Percentiles rank a stretch among this genome's conserved stretches.
Evolutionary conservation across 1,140 invertebrate species (phyloP).

Genomic region (Lucilia cuprina): DNA sequence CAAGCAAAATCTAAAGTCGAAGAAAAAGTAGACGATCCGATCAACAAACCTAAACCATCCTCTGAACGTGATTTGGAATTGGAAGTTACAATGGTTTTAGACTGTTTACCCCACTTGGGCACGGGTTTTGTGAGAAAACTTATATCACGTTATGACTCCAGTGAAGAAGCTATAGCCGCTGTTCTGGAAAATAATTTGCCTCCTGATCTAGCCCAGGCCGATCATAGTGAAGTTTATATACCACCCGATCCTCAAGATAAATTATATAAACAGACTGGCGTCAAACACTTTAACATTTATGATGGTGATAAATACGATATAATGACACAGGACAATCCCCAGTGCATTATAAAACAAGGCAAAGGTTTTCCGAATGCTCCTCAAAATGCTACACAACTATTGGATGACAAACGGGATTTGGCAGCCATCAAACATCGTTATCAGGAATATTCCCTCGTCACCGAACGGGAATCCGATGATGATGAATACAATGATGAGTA

Average conservation of each 20-base stretch:
- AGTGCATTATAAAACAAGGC: slow-evolving; percentile 59
- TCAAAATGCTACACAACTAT: slow-evolving; percentile 69
- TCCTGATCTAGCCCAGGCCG: slow-evolving; percentile 63
- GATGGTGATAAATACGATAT: slow-evolving; percentile 82
- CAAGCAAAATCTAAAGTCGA: not conserved
- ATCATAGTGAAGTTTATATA: slow-evolving; percentile 63
- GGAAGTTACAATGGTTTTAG: slow-evolving; percentile 61
- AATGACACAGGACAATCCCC: slow-evolving; percentile 68
- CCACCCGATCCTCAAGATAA: slow-evolving; percentile 66
- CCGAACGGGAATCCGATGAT: slow-evolving; percentile 62
- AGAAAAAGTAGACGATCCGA: not conserved
- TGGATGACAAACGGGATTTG: slow-evolving; percentile 77
- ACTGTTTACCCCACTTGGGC: slow-evolving; percentile 81
- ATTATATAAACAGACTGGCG: slow-evolving; percentile 65
- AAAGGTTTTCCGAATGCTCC: slow-evolving; percentile 62
- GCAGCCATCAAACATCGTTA: slow-evolving; percentile 65
- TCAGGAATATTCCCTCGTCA: slow-evolving; percentile 64
- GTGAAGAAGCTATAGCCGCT: slow-evolving; percentile 79
- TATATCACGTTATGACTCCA: slow-evolving; percentile 76
- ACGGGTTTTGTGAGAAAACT: slow-evolving; percentile 76
- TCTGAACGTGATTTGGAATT: slow-evolving; percentile 52
- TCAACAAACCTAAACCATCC: slow-evolving; percentile 2
- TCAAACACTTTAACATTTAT: slow-evolving; percentile 72
- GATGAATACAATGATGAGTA: slow-evolving; percentile 88
- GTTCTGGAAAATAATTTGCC: slow-evolving; percentile 77